A percentile compares a stretch with the other conserved stretches of the same genome.
Evolutionary conservation across 2,888 invertebrate genomes (phyloP).

Genomic region (Heterodera filipjevi): DNA sequence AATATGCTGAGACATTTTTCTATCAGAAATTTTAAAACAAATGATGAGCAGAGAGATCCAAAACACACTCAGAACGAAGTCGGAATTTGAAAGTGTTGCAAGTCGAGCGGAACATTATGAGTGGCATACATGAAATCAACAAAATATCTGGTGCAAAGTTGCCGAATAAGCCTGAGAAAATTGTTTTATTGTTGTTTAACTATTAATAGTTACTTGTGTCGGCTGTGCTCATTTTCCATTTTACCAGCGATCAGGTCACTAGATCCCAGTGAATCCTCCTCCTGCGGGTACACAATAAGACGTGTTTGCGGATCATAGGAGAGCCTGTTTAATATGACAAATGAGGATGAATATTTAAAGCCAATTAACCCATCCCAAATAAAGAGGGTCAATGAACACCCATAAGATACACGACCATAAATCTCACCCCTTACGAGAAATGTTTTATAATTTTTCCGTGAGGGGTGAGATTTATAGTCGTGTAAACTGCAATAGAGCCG

Average conservation of each 20-base stretch:
- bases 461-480: no score
- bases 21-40: background rate
- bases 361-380: no score
- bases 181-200: no score
- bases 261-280: conserved; percentile 19
- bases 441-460: no score
- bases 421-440: no score
- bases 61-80: background rate
- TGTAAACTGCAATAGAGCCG: no score
- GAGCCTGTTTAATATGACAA: no score
- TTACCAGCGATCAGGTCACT: background rate
- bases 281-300: background rate
- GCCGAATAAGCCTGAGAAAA: conserved; percentile 29
- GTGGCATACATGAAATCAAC: conserved; percentile 26
- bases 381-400: no score
- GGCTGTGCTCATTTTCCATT: background rate
- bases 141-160: conserved; percentile 40
- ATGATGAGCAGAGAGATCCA: background rate
- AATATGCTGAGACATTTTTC: no score
- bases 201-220: background rate
- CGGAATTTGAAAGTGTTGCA: conserved; percentile 24
- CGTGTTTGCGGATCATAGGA: conserved; percentile 5
- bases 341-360: no score
- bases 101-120: conserved; percentile 21
- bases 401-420: no score